phyloP scores from a whole-genome alignment of 1,140 invertebrate genomes.

The Zeugodacus cucurbitae region DNA sequence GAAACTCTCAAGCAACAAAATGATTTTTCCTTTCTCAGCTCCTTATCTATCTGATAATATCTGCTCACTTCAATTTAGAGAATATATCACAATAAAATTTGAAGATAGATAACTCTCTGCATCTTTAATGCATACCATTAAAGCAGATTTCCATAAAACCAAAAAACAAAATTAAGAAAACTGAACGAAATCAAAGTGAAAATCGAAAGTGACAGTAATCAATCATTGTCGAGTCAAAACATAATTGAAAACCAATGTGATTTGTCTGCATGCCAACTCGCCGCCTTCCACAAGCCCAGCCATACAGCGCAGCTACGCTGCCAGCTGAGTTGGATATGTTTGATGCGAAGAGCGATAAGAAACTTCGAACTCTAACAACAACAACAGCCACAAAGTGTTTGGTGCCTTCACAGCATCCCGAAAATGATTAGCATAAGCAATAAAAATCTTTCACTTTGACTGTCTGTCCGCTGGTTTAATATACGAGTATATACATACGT shows the following conservation, averaged over 20 bases:
- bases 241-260: constrained; percentile 35
- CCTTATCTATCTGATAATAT: too few relatives aligned
- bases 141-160: not conserved
- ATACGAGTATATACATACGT: not conserved
- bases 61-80: too few relatives aligned
- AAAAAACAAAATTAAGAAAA: constrained; percentile 8
- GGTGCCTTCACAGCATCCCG: not conserved
- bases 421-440: constrained; percentile 34
- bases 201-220: constrained; percentile 38
- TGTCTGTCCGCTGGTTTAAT: not conserved
- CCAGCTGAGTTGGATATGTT: constrained; percentile 3
- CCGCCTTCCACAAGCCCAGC: not conserved
- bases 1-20: too few relatives aligned
- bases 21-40: too few relatives aligned
- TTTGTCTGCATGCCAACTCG: not conserved
- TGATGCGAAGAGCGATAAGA: constrained; percentile 7
- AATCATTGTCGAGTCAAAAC: constrained; percentile 38
- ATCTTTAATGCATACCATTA: not conserved
- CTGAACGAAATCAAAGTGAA: not conserved
- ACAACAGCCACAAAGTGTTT: not conserved
- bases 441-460: constrained; percentile 31
- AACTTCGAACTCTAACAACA: not conserved
- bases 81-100: too few relatives aligned
- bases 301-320: not conserved
- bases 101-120: not conserved